phyloP scores from a whole-genome alignment of 2,797 vertebrate genomes.

The Gallinago stenura region DNA sequence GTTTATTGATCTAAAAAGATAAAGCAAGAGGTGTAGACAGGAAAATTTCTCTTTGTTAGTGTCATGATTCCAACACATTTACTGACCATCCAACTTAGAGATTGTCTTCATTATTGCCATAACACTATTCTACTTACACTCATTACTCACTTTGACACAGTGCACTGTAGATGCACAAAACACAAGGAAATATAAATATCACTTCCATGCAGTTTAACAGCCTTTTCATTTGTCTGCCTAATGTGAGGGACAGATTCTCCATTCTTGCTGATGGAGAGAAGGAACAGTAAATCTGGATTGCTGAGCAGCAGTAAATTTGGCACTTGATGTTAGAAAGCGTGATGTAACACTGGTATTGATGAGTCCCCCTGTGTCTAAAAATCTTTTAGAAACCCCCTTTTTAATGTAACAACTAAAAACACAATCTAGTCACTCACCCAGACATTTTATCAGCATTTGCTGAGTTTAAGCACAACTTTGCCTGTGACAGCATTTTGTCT shows the following conservation, averaged over 20 bases:
- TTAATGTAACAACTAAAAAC: not conserved
- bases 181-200: not conserved
- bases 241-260: not conserved
- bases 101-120: slow-evolving; percentile 12
- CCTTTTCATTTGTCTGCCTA: not conserved
- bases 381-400: not conserved
- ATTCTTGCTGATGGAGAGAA: not conserved
- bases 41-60: slow-evolving; percentile 67
- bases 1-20: slow-evolving; percentile 69
- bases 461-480: not conserved
- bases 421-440: not conserved
- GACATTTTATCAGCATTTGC: not conserved
- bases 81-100: slow-evolving; percentile 12
- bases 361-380: not conserved
- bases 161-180: not conserved
- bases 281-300: not conserved
- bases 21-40: slow-evolving; percentile 40
- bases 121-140: not conserved
- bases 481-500: not conserved
- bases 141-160: not conserved
- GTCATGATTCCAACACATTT: slow-evolving; percentile 30
- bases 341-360: not conserved
- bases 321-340: not conserved
- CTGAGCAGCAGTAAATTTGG: not conserved
- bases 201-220: not conserved